Evolutionary conservation across 2,888 invertebrate genomes (phyloP), one percentile per base, ranked within the genome.

Genomic region (Coenonympha glycerion): DNA sequence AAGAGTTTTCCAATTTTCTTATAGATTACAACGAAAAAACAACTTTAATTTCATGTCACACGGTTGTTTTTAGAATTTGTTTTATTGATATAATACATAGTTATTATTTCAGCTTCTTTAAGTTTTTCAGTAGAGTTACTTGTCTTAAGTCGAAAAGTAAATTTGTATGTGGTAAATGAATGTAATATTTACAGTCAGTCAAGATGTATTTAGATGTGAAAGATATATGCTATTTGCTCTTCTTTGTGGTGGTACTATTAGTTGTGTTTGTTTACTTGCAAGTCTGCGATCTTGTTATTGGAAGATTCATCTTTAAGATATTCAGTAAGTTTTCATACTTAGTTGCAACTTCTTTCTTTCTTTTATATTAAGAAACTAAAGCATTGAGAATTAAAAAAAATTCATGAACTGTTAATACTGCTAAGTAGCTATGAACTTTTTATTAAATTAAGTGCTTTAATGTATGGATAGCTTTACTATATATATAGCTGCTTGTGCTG

Each of bases 291-390:
- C 47, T 77, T 5, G 47, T 81, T 6, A 65, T 86, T 24, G 69
- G 73, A 1, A 63, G 71, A 59, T 74, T 69, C 45, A 67, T 81
- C 45, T 70, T 81, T 53, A 71, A 57, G 53, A 61, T 84, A 2
- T 83, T 84, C 45, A 52, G 86, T 86, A 57, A 86, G 86, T 83
- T 58, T 8, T n/a, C 3, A 13, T 28, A n/a, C n/a, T n/a, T n/a
- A n/a, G n/a, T n/a, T n/a, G n/a, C n/a, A n/a, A n/a, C n/a, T n/a
- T n/a, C n/a, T n/a, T n/a, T n/a, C n/a, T n/a, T n/a, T n/a, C n/a
- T n/a, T n/a, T n/a, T n/a, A n/a, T n/a, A n/a, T n/a, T n/a, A n/a
- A n/a, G n/a, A n/a, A n/a, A n/a, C n/a, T n/a, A n/a, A n/a, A n/a
- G n/a, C n/a, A n/a, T n/a, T n/a, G n/a, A n/a, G n/a, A n/a, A n/a